Base-by-base conservation (phyloP, 2,888 invertebrate species). In the Acanthosepion pharaonis region DNA sequence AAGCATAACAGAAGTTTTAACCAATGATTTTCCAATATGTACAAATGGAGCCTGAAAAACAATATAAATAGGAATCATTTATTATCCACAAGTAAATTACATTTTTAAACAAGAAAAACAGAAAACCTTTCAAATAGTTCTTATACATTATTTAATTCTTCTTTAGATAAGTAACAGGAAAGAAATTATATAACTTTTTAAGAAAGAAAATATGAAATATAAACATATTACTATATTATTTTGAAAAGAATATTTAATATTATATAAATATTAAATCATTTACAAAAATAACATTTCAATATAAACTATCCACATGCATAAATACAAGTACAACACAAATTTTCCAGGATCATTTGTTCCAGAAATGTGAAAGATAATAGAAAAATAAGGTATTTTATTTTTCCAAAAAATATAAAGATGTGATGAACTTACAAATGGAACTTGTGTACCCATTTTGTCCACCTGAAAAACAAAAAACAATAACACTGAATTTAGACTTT, bases 1-100 rank as follows among this genome's bases (percentile, higher is more conserved):
- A 97, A 97, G 97, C 97, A 97, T 97, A 23, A 97, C 97, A 23
- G 97, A 96, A 0, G 97, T 97, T 96, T 97, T 97, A 20, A 97
- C 95, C 78, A 97, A 94, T 0, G 97, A 96, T 78, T 96, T 95
- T 91, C 96, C 96, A 8, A 97, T 96, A n/a, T 95, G 95, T 0
- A 94, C 33, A 96, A 97, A 97, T 5, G 96, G 95, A 64, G 93
- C 94, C 97, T 97, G 96, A 51, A 95, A 96, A 28, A 92, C 33
- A 92, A 93, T 11, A 49, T 28, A 11, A 28, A 51, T 91, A 33
- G n/a, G 28, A 64, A 92, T 11, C 25, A 92, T 51, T 51, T 25
- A 51, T 42, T 8, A 92, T 25, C 5, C 25, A 51, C 5, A 51
- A 25, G 51, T 4, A 18, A 49, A 51, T 23, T 5, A 9, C 5